A percentile compares a stretch with the other conserved stretches of the same genome.
Conservation (phyloP, 2,113 vertebrate genomes). For the Phalacrocorax carbo region DNA sequence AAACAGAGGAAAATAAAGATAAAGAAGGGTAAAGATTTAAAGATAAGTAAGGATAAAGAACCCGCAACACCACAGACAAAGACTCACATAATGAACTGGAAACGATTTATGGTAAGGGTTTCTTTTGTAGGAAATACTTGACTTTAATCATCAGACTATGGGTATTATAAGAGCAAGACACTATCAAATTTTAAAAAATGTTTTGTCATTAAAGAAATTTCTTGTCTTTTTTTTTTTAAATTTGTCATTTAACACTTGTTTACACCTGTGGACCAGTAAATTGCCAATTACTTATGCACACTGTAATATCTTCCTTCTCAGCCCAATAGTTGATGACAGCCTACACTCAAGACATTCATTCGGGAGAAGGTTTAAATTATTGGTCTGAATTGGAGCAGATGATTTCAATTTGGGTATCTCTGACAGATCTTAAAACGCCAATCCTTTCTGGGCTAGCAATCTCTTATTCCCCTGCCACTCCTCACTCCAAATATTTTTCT, state of each 20-base stretch:
- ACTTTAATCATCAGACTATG: not conserved
- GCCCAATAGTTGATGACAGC: not conserved
- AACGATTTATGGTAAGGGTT: not conserved
- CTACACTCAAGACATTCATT: not conserved
- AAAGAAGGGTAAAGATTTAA: not conserved
- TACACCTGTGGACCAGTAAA: not conserved
- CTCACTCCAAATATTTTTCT: not conserved
- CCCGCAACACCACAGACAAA: not conserved
- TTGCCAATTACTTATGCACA: not conserved
- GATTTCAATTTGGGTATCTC: not conserved
- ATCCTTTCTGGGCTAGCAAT: not conserved
- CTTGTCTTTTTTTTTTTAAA: accelerated
- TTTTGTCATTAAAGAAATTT: not conserved
- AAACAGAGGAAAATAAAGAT: not conserved
- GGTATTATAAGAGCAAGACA: not conserved
- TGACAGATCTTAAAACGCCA: not conserved
- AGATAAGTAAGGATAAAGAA: not conserved
- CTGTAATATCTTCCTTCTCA: not conserved
- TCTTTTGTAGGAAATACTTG: not conserved
- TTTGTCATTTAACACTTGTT: not conserved
- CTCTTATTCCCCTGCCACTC: not conserved
- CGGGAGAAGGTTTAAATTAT: not conserved
- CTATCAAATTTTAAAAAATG: not conserved
- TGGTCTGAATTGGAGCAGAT: not conserved
- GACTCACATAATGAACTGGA: not conserved